Percentiles rank a stretch among this genome's conserved stretches.
Evolutionary conservation across 2,113 vertebrate genomes (phyloP).

Genomic region (Meles meles): DNA sequence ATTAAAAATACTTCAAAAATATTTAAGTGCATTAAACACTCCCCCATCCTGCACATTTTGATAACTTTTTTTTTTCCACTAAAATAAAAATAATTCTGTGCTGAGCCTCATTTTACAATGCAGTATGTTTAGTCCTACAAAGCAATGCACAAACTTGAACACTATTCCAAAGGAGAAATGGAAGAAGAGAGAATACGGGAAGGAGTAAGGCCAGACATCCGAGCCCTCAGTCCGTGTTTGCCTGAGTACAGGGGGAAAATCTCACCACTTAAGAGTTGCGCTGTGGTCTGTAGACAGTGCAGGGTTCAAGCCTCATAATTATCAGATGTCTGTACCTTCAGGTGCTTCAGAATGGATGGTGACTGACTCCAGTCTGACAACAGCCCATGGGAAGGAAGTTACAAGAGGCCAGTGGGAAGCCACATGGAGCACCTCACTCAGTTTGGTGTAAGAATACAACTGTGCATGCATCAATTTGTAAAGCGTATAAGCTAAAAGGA

Average conservation of each 20-base stretch:
- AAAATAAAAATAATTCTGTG: not conserved
- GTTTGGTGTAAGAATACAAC: not conserved
- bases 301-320: slow-evolving; percentile 51
- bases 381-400: not conserved
- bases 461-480: not conserved
- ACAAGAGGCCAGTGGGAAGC: not conserved
- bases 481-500: not conserved
- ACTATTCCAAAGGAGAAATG: not conserved
- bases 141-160: not conserved
- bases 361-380: not conserved
- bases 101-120: slow-evolving; percentile 14
- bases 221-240: not conserved
- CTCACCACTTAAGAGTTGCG: slow-evolving; percentile 41
- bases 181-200: not conserved
- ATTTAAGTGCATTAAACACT: slow-evolving; percentile 26
- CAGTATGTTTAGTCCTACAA: not conserved
- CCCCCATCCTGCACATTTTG: not conserved
- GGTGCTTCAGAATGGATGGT: not conserved
- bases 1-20: slow-evolving; percentile 36
- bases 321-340: not conserved
- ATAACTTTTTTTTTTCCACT: not conserved
- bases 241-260: not conserved
- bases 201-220: not conserved
- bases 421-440: not conserved
- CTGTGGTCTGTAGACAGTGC: slow-evolving; percentile 53